Percentiles rank a stretch among this genome's conserved stretches.
Conservation (phyloP, 2,888 invertebrate species). For the Oxystoma pomonae region DNA sequence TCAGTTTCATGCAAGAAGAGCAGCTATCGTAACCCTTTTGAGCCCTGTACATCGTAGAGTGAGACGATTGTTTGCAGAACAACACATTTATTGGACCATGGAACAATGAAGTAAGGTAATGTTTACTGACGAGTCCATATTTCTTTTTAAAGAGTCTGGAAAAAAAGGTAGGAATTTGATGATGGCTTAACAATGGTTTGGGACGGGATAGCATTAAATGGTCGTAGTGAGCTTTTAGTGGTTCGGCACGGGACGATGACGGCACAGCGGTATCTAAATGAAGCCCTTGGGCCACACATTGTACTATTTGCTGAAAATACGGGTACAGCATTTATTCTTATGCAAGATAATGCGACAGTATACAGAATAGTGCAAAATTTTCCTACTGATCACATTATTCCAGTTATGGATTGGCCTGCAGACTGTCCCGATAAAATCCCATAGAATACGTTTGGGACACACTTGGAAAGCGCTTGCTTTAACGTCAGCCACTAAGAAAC, state of each 20-base stretch:
- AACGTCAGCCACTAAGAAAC: no score
- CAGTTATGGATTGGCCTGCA: no score
- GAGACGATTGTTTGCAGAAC: conserved; percentile 13
- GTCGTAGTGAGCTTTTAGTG: conserved; percentile 5
- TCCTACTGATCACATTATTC: not conserved
- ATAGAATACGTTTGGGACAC: no score
- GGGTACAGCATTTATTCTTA: not conserved
- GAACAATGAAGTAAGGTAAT: conserved; percentile 17
- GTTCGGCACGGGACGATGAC: not conserved
- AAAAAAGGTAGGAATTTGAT: conserved; percentile 14
- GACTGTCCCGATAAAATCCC: no score
- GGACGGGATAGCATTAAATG: conserved; percentile 5
- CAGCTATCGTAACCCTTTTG: no score
- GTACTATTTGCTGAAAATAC: conserved; percentile 5
- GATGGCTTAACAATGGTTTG: no score
- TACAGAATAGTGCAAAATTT: not conserved
- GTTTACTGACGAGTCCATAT: conserved; percentile 17
- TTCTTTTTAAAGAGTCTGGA: conserved; percentile 12
- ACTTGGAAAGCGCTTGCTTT: no score
- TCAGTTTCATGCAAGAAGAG: conserved; percentile 12
- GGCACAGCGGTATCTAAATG: not conserved
- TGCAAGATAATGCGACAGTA: conserved; percentile 4
- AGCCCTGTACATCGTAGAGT: conserved; percentile 12
- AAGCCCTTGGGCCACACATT: conserved; percentile 4
- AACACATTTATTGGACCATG: conserved; percentile 13